Evolutionary conservation across 2,113 vertebrate species (phyloP).

Genomic region (Dromas ardeola): DNA sequence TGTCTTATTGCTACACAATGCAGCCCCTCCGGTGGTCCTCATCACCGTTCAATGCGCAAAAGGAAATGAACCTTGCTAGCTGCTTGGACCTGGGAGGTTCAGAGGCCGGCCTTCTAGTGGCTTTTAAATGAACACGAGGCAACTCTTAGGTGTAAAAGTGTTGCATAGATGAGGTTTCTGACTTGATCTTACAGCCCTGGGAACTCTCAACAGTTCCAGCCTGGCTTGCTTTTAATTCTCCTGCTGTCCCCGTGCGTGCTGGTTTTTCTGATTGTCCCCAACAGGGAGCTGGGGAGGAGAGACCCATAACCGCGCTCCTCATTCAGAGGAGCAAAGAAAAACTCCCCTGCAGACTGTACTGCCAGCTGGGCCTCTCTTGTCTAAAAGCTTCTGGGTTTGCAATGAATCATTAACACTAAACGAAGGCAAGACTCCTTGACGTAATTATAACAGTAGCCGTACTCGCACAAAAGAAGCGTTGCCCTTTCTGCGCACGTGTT

Average conservation of each 20-base stretch:
- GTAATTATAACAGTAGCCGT: background rate
- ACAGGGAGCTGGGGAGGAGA: background rate
- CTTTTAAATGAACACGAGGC: background rate
- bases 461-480: background rate
- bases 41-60: background rate
- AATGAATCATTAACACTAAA: background rate
- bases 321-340: background rate
- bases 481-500: background rate
- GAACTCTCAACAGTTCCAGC: background rate
- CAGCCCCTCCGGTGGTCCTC: slow-evolving; percentile 55
- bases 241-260: background rate
- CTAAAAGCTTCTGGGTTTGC: background rate
- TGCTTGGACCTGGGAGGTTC: background rate
- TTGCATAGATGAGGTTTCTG: background rate
- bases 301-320: background rate
- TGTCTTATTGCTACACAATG: slow-evolving; percentile 5
- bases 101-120: background rate
- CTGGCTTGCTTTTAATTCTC: background rate
- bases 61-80: background rate
- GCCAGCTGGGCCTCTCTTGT: background rate
- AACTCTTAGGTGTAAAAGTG: background rate
- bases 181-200: background rate
- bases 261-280: background rate
- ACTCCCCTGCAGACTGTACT: background rate
- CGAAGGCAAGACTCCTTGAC: rapidly evolving